Evolutionary conservation across 2,888 invertebrate genomes (phyloP).

Genomic region (Tipula confusa): DNA sequence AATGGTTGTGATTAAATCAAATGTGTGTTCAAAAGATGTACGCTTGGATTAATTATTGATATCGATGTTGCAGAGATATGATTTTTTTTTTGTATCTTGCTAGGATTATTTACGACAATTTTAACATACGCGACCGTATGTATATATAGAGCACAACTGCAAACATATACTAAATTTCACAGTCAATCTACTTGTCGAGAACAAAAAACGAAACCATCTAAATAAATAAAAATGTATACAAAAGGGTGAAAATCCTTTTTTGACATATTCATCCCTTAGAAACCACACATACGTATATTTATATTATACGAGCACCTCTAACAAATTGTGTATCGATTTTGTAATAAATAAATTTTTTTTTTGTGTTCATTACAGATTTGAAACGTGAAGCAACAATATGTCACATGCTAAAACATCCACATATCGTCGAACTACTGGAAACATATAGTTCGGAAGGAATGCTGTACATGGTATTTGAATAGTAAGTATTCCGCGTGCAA

Average conservation of each 20-base stretch:
- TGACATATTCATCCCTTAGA: neutral
- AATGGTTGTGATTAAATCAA: no score
- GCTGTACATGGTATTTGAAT: slow-evolving; percentile 99
- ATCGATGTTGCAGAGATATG: no score
- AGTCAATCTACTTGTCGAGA: neutral
- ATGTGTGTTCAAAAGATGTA: no score
- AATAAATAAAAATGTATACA: neutral
- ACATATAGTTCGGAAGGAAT: slow-evolving; percentile 98
- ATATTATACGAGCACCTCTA: neutral
- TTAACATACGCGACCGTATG: neutral
- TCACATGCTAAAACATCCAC: slow-evolving; percentile 97
- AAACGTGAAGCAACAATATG: slow-evolving; percentile 98
- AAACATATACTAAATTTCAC: neutral
- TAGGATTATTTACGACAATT: neutral
- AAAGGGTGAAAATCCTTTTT: neutral
- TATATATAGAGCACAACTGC: neutral
- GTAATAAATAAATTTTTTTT: slow-evolving; percentile 13
- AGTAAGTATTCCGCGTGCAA: slow-evolving; percentile 65
- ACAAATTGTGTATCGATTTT: neutral
- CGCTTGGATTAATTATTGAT: no score
- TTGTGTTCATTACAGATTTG: slow-evolving; percentile 67
- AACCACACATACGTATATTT: neutral
- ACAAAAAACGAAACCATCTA: neutral
- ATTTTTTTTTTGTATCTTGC: neutral
- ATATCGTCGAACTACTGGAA: slow-evolving; percentile 96